These are phyloP conservation scores for Mohoua ochrocephala DNA, from an alignment of 2,113 vertebrate species.

Conservation along the genomic window DNA sequence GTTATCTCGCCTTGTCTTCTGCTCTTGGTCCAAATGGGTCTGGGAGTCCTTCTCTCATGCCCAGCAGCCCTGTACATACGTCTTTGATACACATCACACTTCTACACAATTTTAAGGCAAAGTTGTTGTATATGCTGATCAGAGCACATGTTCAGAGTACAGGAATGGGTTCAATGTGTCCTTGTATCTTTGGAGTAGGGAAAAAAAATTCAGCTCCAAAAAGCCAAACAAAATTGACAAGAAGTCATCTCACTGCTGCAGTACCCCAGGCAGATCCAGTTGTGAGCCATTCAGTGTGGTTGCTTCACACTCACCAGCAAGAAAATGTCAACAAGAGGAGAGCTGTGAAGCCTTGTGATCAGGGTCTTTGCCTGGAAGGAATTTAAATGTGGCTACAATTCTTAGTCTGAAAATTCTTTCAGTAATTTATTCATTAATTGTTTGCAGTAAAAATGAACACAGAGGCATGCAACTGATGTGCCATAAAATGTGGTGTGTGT, in stretches of 20 bases:
- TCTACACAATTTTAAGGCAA: neutral
- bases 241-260: neutral
- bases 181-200: neutral
- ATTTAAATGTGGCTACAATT: neutral
- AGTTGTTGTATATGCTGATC: neutral
- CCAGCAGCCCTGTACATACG: rapidly evolving
- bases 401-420: neutral
- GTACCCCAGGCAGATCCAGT: neutral
- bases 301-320: neutral
- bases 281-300: neutral
- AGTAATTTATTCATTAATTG: neutral
- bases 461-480: rapidly evolving
- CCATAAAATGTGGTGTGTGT: neutral
- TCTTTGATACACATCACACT: neutral
- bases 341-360: neutral
- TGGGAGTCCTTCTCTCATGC: neutral
- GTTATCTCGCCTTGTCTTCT: neutral
- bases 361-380: neutral
- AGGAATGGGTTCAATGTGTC: neutral
- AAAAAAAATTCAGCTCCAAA: neutral
- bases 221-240: neutral
- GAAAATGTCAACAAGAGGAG: neutral
- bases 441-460: neutral
- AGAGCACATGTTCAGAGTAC: neutral
- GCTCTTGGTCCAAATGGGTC: neutral